phyloP scores from a whole-genome alignment of 2,888 invertebrate genomes.

The Brachylomia viminalis region DNA sequence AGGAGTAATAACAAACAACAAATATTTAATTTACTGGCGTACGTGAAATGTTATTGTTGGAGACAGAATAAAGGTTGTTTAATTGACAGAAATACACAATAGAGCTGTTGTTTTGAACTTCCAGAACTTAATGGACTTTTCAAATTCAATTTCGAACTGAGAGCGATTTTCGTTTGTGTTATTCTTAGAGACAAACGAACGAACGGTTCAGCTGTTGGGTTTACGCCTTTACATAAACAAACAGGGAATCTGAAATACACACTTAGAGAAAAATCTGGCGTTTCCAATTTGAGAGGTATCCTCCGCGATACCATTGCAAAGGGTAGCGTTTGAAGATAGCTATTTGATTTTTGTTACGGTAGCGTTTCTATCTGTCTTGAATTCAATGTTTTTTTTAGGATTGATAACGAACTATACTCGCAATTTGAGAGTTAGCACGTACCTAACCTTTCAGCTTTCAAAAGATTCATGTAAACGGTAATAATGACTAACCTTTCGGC shows the following conservation, averaged over 20 bases:
- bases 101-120: slow-evolving; percentile 30
- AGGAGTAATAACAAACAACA: slow-evolving; percentile 29
- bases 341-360: slow-evolving; percentile 61
- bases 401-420: slow-evolving; percentile 34
- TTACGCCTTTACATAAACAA: slow-evolving; percentile 56
- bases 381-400: slow-evolving; percentile 55
- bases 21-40: slow-evolving; percentile 33
- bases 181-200: slow-evolving; percentile 54
- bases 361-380: slow-evolving; percentile 50
- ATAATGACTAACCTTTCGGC: slow-evolving; percentile 12
- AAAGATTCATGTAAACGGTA: slow-evolving; percentile 10
- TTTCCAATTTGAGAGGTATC: slow-evolving; percentile 69
- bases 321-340: slow-evolving; percentile 52
- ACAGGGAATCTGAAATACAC: slow-evolving; percentile 64
- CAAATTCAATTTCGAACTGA: slow-evolving; percentile 32
- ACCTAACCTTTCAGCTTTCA: slow-evolving; percentile 1
- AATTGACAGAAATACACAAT: slow-evolving; percentile 47
- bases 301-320: slow-evolving; percentile 41
- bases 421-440: slow-evolving; percentile 11
- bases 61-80: slow-evolving; percentile 35
- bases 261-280: slow-evolving; percentile 72
- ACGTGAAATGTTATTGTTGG: slow-evolving; percentile 27
- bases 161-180: slow-evolving; percentile 41
- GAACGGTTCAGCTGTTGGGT: slow-evolving; percentile 44
- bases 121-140: slow-evolving; percentile 45